Evolutionary conservation across 2,888 invertebrate genomes (phyloP).

Genomic region (Mythimna albipuncta): DNA sequence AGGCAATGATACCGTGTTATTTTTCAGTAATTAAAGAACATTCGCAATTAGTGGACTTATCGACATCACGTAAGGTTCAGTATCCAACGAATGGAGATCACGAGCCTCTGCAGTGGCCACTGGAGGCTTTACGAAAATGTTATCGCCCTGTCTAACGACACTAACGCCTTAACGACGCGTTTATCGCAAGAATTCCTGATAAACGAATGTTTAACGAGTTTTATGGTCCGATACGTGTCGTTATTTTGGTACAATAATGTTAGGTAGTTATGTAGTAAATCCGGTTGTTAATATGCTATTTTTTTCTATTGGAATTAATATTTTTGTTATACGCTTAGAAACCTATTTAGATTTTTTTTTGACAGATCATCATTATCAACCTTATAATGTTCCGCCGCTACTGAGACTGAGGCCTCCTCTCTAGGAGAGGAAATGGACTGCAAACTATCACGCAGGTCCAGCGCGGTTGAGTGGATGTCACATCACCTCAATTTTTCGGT

Average conservation of each 20-base stretch:
- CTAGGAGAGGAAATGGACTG: too few relatives aligned
- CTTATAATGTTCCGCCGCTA: too few relatives aligned
- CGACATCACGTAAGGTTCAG: conserved; percentile 29
- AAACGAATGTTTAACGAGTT: conserved; percentile 28
- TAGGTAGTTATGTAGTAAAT: background rate
- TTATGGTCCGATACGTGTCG: conserved; percentile 1
- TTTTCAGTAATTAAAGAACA: conserved; percentile 37
- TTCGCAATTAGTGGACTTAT: conserved; percentile 23
- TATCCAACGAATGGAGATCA: conserved; percentile 52
- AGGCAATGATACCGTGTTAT: conserved; percentile 15
- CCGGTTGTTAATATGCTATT: background rate
- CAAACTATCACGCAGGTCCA: too few relatives aligned
- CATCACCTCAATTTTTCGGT: too few relatives aligned
- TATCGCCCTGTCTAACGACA: conserved; percentile 33
- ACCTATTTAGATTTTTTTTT: too few relatives aligned
- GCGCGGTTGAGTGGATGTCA: too few relatives aligned
- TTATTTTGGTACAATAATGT: conserved; percentile 1
- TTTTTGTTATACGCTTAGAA: background rate
- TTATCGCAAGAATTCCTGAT: conserved; percentile 23
- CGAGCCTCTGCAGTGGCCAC: conserved; percentile 38
- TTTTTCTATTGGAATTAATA: background rate
- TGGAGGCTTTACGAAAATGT: conserved; percentile 32
- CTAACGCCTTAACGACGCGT: conserved; percentile 39
- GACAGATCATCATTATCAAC: too few relatives aligned
- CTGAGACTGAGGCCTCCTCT: too few relatives aligned